Evolutionary conservation across 2,113 vertebrate species (phyloP).

Genomic region (Gila orcuttii): DNA sequence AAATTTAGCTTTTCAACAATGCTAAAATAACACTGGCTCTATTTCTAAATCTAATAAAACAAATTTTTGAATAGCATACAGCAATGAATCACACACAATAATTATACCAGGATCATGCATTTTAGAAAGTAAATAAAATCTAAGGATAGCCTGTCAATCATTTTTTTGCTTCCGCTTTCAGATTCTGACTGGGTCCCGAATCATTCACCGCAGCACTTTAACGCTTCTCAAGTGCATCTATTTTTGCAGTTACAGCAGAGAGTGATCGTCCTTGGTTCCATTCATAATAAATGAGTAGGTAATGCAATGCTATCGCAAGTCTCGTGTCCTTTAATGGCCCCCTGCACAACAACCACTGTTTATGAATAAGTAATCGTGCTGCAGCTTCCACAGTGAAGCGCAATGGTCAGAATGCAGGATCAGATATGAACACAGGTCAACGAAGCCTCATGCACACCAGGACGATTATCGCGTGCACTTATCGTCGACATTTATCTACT

Average conservation of each 20-base stretch:
- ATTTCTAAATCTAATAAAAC: no score
- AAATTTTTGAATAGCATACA: background rate
- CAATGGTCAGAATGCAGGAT: background rate
- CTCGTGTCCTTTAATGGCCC: slow-evolving; percentile 55
- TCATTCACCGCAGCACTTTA: background rate
- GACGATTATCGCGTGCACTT: no score
- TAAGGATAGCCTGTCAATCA: background rate
- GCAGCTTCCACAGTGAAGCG: slow-evolving; percentile 10
- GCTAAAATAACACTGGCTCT: no score
- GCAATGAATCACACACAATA: background rate
- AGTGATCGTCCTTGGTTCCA: slow-evolving; percentile 50
- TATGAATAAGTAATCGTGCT: slow-evolving; percentile 54
- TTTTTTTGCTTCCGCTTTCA: background rate
- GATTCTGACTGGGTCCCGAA: background rate
- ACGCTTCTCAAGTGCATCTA: slow-evolving; percentile 38
- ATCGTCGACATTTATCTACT: no score
- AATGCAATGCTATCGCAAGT: slow-evolving; percentile 52
- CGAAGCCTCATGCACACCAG: no score
- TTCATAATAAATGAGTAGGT: slow-evolving; percentile 56
- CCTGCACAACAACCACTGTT: slow-evolving; percentile 48
- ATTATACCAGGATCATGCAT: background rate
- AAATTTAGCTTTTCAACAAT: no score
- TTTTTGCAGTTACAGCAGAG: slow-evolving; percentile 52
- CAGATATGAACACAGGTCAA: no score
- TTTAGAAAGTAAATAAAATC: background rate